phyloP scores from a whole-genome alignment of 2,113 vertebrate genomes.

The Pseudorhombus dupliciocellatus region DNA sequence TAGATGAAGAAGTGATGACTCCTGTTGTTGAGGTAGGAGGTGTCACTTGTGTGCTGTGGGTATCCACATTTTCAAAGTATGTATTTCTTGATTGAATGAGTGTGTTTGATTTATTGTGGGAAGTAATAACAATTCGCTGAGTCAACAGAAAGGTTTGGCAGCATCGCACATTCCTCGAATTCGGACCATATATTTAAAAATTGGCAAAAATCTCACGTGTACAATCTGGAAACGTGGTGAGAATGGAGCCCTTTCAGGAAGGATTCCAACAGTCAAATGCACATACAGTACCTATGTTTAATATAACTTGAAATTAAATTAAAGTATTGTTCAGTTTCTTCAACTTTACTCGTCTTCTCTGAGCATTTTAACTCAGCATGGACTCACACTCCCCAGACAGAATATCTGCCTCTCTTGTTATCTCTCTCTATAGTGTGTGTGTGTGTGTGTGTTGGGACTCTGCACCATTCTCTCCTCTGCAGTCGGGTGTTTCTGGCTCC shows the following conservation, averaged over 20 bases:
- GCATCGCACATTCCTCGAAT: no score
- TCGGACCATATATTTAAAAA: background rate
- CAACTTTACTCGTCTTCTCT: slow-evolving; percentile 22
- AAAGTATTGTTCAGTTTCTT: slow-evolving; percentile 25
- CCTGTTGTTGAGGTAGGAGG: no score
- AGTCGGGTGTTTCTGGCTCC: slow-evolving; percentile 76
- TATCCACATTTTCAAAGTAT: no score
- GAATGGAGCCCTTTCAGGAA: background rate
- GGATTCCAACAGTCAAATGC: slow-evolving; percentile 1
- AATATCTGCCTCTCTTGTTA: slow-evolving; percentile 45
- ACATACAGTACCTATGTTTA: slow-evolving; percentile 2
- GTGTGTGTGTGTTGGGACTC: slow-evolving; percentile 60
- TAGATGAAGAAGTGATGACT: no score
- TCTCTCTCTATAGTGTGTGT: slow-evolving; percentile 15
- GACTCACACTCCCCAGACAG: slow-evolving; percentile 44
- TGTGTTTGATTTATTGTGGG: background rate
- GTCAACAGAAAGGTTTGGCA: no score
- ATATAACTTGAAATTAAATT: slow-evolving; percentile 15
- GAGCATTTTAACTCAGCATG: slow-evolving; percentile 25
- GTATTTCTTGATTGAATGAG: background rate
- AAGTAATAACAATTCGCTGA: background rate
- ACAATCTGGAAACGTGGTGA: background rate
- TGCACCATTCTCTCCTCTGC: slow-evolving; percentile 79
- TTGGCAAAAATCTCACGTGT: background rate
- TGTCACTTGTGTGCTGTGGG: no score